Percentiles rank a stretch among this genome's conserved stretches.
Conservation (phyloP, 2,113 vertebrate species). For the Mirounga angustirostris region DNA sequence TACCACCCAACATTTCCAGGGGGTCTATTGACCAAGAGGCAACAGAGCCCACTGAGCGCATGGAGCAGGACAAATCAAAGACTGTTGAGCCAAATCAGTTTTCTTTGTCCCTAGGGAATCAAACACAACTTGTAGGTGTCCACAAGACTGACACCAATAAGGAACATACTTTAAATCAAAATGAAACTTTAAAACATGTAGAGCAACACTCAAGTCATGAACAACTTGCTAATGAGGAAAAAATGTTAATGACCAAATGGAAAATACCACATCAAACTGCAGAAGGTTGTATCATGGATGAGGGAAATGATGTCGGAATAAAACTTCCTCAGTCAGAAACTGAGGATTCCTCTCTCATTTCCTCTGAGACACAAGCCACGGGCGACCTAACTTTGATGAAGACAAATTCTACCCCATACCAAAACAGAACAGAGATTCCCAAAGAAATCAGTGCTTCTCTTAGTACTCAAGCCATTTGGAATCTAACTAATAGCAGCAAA, state of each 20-base stretch:
- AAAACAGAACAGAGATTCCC: constrained; percentile 53
- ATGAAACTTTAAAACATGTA: neutral
- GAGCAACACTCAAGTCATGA: neutral
- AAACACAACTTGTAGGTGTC: neutral
- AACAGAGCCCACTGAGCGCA: neutral
- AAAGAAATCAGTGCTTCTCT: constrained; percentile 37
- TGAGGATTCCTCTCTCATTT: neutral
- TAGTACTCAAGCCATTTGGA: constrained; percentile 46
- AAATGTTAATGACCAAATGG: neutral
- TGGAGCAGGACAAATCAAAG: neutral
- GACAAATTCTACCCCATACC: constrained; percentile 23
- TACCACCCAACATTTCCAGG: neutral
- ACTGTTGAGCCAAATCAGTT: neutral
- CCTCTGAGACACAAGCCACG: constrained; percentile 29
- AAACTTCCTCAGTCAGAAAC: neutral
- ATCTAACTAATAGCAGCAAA: constrained; percentile 3
- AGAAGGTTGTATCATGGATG: constrained; percentile 7
- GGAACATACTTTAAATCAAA: neutral
- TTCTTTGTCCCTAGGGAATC: neutral
- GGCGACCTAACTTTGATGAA: neutral
- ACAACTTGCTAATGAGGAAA: constrained; percentile 34
- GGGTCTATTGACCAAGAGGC: neutral
- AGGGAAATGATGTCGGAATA: neutral
- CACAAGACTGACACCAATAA: neutral
- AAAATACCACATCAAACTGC: constrained; percentile 24